Evolutionary conservation across 2,113 vertebrate species (phyloP), one percentile per base, ranked within the genome.

Genomic region (Marcusenius ussheri): DNA sequence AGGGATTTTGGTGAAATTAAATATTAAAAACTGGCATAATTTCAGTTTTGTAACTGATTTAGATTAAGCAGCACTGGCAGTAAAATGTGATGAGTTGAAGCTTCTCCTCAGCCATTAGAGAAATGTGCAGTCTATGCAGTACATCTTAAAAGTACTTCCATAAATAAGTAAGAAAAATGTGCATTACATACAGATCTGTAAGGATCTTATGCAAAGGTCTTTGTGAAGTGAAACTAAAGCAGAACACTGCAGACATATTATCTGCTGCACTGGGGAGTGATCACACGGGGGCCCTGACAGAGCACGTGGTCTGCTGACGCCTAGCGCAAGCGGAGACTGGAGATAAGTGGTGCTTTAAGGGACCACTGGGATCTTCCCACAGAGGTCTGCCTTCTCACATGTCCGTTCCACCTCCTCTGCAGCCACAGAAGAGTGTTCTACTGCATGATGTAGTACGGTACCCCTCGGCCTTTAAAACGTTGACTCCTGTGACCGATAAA

Each of bases 401-500:
- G 49, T 35, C 84, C 10, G 21, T 66, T 47, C 46, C 83, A 47
- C 46, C 84, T n/a, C 46, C 84, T 86, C 47, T 86, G 46, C n/a
- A 93, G 90, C 93, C 93, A 92, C 92, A 93, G 92, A 92, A 85
- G 90, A 92, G 90, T 88, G 80, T 91, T 89, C 88, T 91, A 92
- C 91, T 92, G 93, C 80, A 92, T 92, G 93, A 93, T 93, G 93
- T 90, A 89, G 90, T 85, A 90, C 19, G 27, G 87, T 58, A 90
- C 85, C 88, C 51, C 77, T 27, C 31, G n/a, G 88, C 89, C 89
- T 90, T 92, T 90, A 92, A 91, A 90, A 90, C 86, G 90, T 89
- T 89, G n/a, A 35, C 93, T 91, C 93, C 90, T 84, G 91, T 91
- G 90, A 95, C 95, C 92, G 91, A 95, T 96, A 93, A 92, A 94